Percentiles rank a stretch among this genome's conserved stretches.
Conservation (phyloP, 92 coral and sea anemone genomes). For the Paramuricea clavata region DNA sequence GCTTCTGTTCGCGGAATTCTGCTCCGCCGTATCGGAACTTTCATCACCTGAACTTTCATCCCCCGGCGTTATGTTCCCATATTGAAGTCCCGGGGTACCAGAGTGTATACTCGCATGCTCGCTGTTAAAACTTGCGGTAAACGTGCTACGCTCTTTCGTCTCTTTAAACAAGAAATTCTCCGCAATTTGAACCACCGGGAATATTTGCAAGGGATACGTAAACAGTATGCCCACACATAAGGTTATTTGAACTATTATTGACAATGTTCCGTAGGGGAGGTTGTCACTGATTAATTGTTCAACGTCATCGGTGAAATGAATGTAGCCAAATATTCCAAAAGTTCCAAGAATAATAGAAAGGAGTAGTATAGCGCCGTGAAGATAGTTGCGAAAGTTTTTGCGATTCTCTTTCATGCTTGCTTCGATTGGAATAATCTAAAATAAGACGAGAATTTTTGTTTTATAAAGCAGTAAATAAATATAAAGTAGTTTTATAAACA, state of each 20-base stretch:
- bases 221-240: slow-evolving; percentile 84
- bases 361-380: slow-evolving; percentile 83
- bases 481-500: too few relatives aligned
- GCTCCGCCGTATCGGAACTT: neutral
- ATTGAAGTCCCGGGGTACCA: neutral
- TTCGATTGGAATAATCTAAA: slow-evolving; percentile 87
- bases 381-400: slow-evolving; percentile 77
- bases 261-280: slow-evolving; percentile 80
- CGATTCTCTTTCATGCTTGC: slow-evolving; percentile 97
- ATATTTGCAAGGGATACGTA: slow-evolving; percentile 91
- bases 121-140: slow-evolving; percentile 14
- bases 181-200: slow-evolving; percentile 83
- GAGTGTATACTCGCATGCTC: neutral
- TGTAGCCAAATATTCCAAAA: slow-evolving; percentile 89
- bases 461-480: too few relatives aligned
- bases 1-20: neutral
- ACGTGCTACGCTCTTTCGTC: slow-evolving; percentile 19
- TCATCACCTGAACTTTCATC: neutral
- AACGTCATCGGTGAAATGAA: slow-evolving; percentile 78
- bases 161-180: slow-evolving; percentile 84
- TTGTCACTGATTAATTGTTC: slow-evolving; percentile 83
- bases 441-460: too few relatives aligned
- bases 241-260: slow-evolving; percentile 71
- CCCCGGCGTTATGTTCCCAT: neutral
- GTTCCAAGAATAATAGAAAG: slow-evolving; percentile 79